These are phyloP conservation scores for Magallana nippona DNA, from an alignment of 2,888 invertebrate genomes.

Conservation along the genomic window DNA sequence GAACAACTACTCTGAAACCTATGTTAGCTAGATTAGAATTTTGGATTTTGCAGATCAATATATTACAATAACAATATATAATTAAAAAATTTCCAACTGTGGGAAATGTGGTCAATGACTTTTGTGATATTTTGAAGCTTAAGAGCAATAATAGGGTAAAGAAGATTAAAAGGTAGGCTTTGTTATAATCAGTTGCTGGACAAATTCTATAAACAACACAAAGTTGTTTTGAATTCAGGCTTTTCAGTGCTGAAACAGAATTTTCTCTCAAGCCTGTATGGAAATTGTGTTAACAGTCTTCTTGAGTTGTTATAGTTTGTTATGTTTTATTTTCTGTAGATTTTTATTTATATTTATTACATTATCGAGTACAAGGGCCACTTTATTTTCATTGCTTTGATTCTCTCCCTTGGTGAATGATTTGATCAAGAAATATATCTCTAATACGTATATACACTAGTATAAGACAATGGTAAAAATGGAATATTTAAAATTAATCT, in stretches of 20 bases:
- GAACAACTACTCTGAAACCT: no score
- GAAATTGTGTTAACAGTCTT: background rate
- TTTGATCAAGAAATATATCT: background rate
- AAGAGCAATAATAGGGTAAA: no score
- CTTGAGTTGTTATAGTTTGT: conserved; percentile 7
- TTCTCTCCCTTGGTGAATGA: background rate
- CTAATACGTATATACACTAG: no score
- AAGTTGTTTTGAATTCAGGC: background rate
- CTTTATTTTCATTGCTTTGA: background rate
- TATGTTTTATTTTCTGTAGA: background rate
- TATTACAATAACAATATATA: no score
- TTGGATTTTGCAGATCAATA: no score
- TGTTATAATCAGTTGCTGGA: conserved; percentile 6
- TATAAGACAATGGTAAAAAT: no score
- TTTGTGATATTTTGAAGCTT: no score
- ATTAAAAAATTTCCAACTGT: no score
- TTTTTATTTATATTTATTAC: conserved; percentile 2
- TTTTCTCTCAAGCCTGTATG: conserved; percentile 20
- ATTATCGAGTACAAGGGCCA: background rate
- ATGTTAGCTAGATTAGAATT: no score
- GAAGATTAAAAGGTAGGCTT: conserved; percentile 3
- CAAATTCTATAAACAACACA: background rate
- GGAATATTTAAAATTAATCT: background rate
- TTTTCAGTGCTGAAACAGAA: conserved; percentile 1
- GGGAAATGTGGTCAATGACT: no score